Percentiles rank a stretch among this genome's conserved stretches.
Evolutionary conservation across 2,888 invertebrate species (phyloP).

Genomic region (Phoronis australis): DNA sequence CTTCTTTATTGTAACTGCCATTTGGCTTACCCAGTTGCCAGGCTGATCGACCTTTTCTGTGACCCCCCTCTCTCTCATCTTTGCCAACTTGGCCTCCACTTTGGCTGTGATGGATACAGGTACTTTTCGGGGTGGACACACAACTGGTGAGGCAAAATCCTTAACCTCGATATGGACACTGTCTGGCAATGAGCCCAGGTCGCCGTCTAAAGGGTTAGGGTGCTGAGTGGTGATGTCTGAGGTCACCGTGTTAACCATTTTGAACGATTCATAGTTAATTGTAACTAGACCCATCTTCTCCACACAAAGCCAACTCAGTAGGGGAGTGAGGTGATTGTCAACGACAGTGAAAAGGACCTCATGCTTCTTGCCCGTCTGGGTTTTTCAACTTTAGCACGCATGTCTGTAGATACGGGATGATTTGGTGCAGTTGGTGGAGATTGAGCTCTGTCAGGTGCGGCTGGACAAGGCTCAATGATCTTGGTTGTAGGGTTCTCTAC

Average conservation of each 20-base stretch:
- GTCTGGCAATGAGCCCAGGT: slow-evolving; percentile 1
- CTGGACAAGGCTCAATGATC: no score
- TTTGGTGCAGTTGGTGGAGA: no score
- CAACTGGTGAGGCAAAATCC: slow-evolving; percentile 4
- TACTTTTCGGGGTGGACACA: slow-evolving; percentile 5
- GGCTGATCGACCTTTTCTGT: slow-evolving; percentile 10
- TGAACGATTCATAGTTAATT: slow-evolving; percentile 4
- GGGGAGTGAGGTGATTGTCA: slow-evolving; percentile 5
- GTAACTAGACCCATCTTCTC: slow-evolving; percentile 7
- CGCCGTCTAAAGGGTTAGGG: slow-evolving; percentile 1
- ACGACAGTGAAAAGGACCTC: slow-evolving; percentile 8
- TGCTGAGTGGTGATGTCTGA: not conserved
- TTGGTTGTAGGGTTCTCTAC: no score
- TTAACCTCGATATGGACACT: not conserved
- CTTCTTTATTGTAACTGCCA: slow-evolving; percentile 10
- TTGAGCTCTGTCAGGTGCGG: no score
- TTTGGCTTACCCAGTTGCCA: slow-evolving; percentile 17
- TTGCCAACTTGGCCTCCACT: slow-evolving; percentile 9
- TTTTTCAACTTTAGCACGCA: no score
- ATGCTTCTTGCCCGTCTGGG: no score
- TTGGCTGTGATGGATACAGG: slow-evolving; percentile 3
- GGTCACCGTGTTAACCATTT: not conserved
- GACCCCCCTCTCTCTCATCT: slow-evolving; percentile 7
- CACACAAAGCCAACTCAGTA: slow-evolving; percentile 2
- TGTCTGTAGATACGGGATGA: no score